Percentiles rank a stretch among this genome's conserved stretches.
Evolutionary conservation across 2,888 invertebrate genomes (phyloP).

Genomic region (Rhagonycha lutea): DNA sequence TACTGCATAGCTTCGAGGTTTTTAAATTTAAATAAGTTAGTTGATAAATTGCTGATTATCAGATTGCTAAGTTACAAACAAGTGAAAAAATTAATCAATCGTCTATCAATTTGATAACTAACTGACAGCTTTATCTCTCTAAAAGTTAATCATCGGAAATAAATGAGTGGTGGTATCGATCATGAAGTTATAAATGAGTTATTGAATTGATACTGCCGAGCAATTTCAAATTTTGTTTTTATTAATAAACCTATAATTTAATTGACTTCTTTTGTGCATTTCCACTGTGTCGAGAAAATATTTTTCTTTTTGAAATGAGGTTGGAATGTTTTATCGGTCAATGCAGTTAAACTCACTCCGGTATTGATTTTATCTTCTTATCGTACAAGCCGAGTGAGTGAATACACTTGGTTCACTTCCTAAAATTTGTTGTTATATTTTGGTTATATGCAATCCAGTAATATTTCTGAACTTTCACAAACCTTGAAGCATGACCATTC

Average conservation of each 20-base stretch:
- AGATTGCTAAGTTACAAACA: background rate
- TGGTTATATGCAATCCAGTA: background rate
- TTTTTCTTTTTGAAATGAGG: background rate
- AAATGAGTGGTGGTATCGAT: background rate
- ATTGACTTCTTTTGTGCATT: background rate
- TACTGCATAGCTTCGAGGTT: background rate
- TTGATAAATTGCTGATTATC: background rate
- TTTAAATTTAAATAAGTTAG: background rate
- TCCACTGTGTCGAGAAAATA: background rate
- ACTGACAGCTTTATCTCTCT: background rate
- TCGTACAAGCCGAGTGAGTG: background rate
- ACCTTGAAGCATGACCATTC: slow-evolving; percentile 18
- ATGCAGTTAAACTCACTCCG: background rate
- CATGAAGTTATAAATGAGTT: background rate
- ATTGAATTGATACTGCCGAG: background rate
- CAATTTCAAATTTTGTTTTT: background rate
- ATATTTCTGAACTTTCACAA: slow-evolving; percentile 21
- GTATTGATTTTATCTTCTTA: background rate
- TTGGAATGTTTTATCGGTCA: background rate
- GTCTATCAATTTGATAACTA: background rate
- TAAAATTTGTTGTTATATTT: background rate
- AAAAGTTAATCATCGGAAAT: background rate
- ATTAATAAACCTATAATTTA: background rate
- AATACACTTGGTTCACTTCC: background rate
- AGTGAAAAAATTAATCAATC: background rate